Evolutionary conservation across 37 sponge, comb jelly and placozoan genomes (phyloP).

Genomic region (Mnemiopsis leidyi): DNA sequence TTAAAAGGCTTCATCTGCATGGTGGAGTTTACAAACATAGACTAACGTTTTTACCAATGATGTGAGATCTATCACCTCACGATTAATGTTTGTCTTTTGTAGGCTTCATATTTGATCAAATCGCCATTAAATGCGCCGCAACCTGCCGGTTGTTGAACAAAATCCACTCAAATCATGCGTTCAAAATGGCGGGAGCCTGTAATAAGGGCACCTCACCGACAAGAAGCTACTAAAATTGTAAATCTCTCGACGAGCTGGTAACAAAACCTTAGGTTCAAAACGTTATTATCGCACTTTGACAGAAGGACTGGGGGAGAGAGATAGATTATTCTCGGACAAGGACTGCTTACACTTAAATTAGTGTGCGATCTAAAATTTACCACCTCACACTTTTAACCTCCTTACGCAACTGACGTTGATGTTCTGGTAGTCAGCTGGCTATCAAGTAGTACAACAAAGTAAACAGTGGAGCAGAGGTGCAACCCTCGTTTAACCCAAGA

Average conservation of each 20-base stretch:
- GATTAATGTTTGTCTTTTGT: neutral
- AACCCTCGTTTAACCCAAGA: neutral
- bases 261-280: neutral
- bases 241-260: neutral
- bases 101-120: conserved; percentile 30
- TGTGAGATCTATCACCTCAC: neutral
- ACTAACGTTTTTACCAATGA: neutral
- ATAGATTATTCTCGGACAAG: neutral
- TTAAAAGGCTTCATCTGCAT: neutral
- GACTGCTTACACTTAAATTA: neutral
- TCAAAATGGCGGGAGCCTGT: neutral
- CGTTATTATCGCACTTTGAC: neutral
- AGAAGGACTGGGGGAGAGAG: neutral
- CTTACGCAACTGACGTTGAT: neutral
- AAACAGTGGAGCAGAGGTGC: neutral
- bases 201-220: neutral
- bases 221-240: neutral
- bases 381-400: neutral
- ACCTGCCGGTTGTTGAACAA: neutral
- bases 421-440: neutral
- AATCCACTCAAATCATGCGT: neutral
- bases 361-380: neutral
- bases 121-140: neutral
- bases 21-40: conserved; percentile 25
- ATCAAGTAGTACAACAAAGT: too few species aligned